Percentiles rank a stretch among this genome's conserved stretches.
phyloP scores from a whole-genome alignment of 2,797 vertebrate genomes.

The Lithobates sylvaticus region DNA sequence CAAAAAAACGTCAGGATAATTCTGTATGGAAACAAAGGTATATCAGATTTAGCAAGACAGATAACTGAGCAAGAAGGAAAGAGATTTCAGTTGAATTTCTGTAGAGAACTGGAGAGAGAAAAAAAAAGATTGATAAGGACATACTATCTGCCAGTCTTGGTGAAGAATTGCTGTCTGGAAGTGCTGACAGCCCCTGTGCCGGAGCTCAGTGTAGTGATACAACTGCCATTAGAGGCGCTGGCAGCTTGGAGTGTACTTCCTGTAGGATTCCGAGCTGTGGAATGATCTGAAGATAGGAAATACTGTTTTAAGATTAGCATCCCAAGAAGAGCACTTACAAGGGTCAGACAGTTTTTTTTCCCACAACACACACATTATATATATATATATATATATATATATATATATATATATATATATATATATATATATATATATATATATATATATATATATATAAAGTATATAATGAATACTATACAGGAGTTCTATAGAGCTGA shows the following conservation, averaged over 20 bases:
- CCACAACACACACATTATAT: no score
- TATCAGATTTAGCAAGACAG: constrained; percentile 29
- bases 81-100: constrained; percentile 14
- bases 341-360: background rate
- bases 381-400: no score
- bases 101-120: constrained; percentile 13
- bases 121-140: constrained; percentile 58
- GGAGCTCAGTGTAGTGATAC: constrained; percentile 77
- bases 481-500: no score
- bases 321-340: background rate
- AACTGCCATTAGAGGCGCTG: constrained; percentile 80
- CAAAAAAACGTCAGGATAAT: background rate
- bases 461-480: no score
- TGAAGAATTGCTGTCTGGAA: constrained; percentile 77
- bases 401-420: no score
- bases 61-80: constrained; percentile 13
- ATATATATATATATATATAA: no score
- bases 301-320: background rate
- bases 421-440: no score
- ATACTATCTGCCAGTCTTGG: constrained; percentile 79
- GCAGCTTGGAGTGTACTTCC: constrained; percentile 77
- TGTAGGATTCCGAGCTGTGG: constrained; percentile 64
- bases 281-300: constrained; percentile 67
- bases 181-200: constrained; percentile 68
- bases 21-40: constrained; percentile 4